Conservation (phyloP, 2,888 invertebrate species). For the Brassicogethes aeneus region DNA sequence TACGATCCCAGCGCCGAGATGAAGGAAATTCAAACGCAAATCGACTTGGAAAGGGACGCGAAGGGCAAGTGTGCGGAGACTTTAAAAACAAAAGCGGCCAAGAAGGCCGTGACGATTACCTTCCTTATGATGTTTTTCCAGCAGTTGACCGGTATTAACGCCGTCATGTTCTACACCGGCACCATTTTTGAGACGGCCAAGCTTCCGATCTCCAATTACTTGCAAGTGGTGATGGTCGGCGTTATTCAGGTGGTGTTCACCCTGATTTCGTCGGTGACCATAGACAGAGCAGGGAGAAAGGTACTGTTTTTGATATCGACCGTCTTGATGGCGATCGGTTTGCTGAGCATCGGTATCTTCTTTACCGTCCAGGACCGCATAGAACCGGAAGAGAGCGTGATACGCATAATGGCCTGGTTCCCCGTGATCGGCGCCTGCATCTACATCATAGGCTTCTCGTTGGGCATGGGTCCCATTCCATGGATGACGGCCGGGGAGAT, state of each 20-base stretch:
- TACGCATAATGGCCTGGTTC: conserved; percentile 64
- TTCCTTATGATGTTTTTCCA: conserved; percentile 82
- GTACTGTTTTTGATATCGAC: conserved; percentile 65
- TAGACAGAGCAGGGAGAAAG: conserved; percentile 74
- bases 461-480: conserved; percentile 57
- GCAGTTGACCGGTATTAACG: conserved; percentile 76
- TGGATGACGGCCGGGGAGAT: background rate
- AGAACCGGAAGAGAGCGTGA: no score
- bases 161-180: conserved; percentile 70
- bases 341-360: conserved; percentile 61
- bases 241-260: conserved; percentile 71
- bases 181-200: conserved; percentile 59
- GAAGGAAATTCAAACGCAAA: conserved; percentile 9
- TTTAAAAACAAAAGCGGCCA: conserved; percentile 18
- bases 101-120: conserved; percentile 59
- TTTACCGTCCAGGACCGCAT: no score
- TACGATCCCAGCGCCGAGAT: conserved; percentile 58
- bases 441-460: conserved; percentile 69
- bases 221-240: conserved; percentile 46
- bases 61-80: conserved; percentile 16
- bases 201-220: background rate
- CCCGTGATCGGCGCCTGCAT: conserved; percentile 67
- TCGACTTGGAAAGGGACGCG: conserved; percentile 9
- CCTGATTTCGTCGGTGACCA: conserved; percentile 62
- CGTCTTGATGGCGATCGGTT: conserved; percentile 58